Conservation (phyloP, 2,888 invertebrate genomes). For the Amblyjoppa fuscipennis region DNA sequence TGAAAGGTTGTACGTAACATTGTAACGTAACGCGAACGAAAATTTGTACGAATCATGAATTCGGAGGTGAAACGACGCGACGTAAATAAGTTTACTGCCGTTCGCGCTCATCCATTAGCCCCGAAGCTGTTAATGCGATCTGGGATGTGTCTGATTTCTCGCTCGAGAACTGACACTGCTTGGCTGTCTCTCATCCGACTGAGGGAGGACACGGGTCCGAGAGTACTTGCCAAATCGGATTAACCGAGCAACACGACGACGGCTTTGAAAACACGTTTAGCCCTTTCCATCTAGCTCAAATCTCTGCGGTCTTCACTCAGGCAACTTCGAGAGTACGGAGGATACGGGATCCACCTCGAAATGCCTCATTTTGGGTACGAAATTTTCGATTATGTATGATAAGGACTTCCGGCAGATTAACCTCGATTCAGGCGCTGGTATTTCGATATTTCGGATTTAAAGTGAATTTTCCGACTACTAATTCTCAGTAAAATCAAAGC, state of each 20-base stretch:
- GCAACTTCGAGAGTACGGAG: background rate
- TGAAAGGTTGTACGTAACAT: background rate
- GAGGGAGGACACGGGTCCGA: background rate
- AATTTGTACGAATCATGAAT: background rate
- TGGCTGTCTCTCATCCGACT: background rate
- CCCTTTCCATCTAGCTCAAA: constrained; percentile 11
- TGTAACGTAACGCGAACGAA: background rate
- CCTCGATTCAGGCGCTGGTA: background rate
- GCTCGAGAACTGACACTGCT: constrained; percentile 13
- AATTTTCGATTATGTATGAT: background rate
- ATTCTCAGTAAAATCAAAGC: no score
- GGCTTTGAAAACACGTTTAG: constrained; percentile 43
- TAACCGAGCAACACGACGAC: constrained; percentile 43
- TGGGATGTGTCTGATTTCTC: constrained; percentile 15
- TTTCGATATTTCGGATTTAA: background rate
- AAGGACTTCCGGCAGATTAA: background rate
- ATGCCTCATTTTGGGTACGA: background rate
- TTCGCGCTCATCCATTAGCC: background rate
- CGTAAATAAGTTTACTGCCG: constrained; percentile 4
- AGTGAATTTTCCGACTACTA: background rate
- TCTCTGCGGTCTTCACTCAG: background rate
- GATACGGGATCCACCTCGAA: background rate
- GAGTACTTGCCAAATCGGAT: constrained; percentile 42
- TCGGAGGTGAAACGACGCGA: background rate
- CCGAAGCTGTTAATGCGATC: constrained; percentile 31